phyloP scores from a whole-genome alignment of 2,888 invertebrate genomes.

The Meloe dianella region DNA sequence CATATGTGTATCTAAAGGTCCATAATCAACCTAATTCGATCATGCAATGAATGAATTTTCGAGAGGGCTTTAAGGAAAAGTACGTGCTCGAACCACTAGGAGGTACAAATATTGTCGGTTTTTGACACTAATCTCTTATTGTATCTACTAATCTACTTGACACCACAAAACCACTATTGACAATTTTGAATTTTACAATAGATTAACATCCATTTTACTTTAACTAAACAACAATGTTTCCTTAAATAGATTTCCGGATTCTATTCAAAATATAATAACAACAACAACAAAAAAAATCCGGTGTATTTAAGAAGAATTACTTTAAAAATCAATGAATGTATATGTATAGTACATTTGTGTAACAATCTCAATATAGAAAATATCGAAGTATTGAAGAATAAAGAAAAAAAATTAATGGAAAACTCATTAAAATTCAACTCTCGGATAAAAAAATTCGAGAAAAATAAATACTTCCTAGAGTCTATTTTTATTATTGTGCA shows the following conservation, averaged over 20 bases:
- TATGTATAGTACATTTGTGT: background rate
- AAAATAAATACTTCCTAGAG: conserved; percentile 39
- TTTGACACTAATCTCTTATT: conserved; percentile 33
- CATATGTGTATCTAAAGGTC: background rate
- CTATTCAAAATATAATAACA: conserved; percentile 8
- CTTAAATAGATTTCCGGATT: conserved; percentile 29
- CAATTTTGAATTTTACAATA: conserved; percentile 35
- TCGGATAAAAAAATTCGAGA: conserved; percentile 24
- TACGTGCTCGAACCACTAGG: conserved; percentile 31
- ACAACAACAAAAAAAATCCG: background rate
- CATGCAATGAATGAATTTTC: conserved; percentile 28
- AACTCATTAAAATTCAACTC: conserved; percentile 37
- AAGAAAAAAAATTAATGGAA: conserved; percentile 22
- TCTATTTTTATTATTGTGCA: conserved; percentile 37
- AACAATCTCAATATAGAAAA: too few species aligned
- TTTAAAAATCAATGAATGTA: background rate
- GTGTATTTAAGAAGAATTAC: background rate
- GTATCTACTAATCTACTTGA: conserved; percentile 38
- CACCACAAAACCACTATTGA: conserved; percentile 31
- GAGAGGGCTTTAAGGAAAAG: conserved; percentile 30
- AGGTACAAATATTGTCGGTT: conserved; percentile 39
- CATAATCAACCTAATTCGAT: conserved; percentile 29
- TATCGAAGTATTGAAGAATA: conserved; percentile 5
- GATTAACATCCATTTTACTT: conserved; percentile 19
- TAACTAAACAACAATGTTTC: conserved; percentile 20